A percentile compares a stretch with the other conserved stretches of the same genome.
These are phyloP conservation scores for Phenganax marumi DNA, from an alignment of 92 coral and sea anemone species.

Conservation along the genomic window DNA sequence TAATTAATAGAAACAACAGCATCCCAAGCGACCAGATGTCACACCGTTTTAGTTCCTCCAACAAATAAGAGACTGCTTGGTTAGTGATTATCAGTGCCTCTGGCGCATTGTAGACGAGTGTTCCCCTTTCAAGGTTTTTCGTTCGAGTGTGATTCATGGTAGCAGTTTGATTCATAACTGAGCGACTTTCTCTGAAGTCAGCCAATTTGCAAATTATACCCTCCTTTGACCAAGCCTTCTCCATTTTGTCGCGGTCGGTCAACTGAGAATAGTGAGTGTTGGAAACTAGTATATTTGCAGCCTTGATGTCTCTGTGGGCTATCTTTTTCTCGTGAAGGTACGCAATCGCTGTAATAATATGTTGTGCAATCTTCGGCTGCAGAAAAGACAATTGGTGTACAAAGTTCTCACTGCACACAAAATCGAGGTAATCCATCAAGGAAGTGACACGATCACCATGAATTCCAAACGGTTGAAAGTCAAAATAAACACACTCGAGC, in stretches of 20 bases:
- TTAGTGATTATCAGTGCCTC: slow-evolving; percentile 17
- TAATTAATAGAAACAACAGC: slow-evolving; percentile 17
- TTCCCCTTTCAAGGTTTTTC: slow-evolving; percentile 43
- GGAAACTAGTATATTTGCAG: slow-evolving; percentile 47
- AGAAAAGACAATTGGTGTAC: slow-evolving; percentile 18
- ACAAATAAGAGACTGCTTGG: not conserved
- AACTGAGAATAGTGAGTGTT: slow-evolving; percentile 43
- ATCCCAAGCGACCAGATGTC: slow-evolving; percentile 21
- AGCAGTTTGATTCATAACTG: slow-evolving; percentile 38
- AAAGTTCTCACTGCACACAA: slow-evolving; percentile 8
- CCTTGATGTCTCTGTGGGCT: slow-evolving; percentile 51
- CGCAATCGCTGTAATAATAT: slow-evolving; percentile 37
- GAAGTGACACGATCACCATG: slow-evolving; percentile 4
- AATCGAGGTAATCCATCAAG: not conserved
- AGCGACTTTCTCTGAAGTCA: slow-evolving; percentile 52
- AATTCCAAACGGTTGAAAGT: slow-evolving; percentile 6
- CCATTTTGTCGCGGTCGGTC: slow-evolving; percentile 12
- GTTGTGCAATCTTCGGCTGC: slow-evolving; percentile 26
- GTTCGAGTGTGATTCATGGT: slow-evolving; percentile 33
- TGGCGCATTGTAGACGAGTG: slow-evolving; percentile 32
- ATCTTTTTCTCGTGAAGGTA: slow-evolving; percentile 41
- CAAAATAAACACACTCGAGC: not conserved
- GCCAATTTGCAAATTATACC: slow-evolving; percentile 47
- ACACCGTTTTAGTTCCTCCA: slow-evolving; percentile 15
- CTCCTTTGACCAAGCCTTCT: slow-evolving; percentile 6